These are phyloP conservation scores for Bombus vancouverensis DNA, from an alignment of 1,140 invertebrate genomes.

Conservation along the genomic window DNA sequence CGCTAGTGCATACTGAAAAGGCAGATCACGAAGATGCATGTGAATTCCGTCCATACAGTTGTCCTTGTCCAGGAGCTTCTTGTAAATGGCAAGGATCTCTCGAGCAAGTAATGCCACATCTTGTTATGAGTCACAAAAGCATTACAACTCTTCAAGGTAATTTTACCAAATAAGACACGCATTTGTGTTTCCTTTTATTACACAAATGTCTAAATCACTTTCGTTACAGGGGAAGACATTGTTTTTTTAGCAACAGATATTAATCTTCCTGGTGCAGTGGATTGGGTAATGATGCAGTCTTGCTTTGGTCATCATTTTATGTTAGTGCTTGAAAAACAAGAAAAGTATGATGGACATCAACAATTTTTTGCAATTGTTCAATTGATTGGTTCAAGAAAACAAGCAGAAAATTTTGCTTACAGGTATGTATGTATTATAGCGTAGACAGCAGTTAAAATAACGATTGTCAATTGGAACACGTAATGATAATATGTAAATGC, in stretches of 20 bases:
- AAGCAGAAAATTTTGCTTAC: conserved; percentile 99
- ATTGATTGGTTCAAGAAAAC: conserved; percentile 98
- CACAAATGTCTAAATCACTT: not conserved
- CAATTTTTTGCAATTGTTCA: conserved; percentile 99
- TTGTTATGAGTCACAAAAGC: conserved; percentile 98
- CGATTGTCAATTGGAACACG: not conserved
- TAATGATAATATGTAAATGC: conserved; percentile 35
- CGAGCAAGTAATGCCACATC: conserved; percentile 98
- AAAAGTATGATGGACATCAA: conserved; percentile 98
- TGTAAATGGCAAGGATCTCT: conserved; percentile 99
- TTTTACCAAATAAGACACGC: not conserved
- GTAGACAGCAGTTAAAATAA: not conserved
- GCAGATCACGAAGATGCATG: conserved; percentile 99
- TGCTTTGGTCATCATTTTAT: conserved; percentile 99
- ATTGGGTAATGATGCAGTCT: conserved; percentile 99
- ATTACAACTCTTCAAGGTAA: conserved; percentile 97
- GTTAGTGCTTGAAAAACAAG: conserved; percentile 99
- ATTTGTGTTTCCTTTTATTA: not conserved
- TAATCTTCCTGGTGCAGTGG: conserved; percentile 99
- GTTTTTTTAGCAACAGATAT: conserved; percentile 99
- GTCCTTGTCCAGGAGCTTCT: conserved; percentile 98
- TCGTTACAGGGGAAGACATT: conserved; percentile 93
- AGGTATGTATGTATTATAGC: conserved; percentile 83
- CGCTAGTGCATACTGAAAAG: conserved; percentile 98
- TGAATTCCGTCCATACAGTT: conserved; percentile 98